A percentile compares a stretch with the other conserved stretches of the same genome.
These are phyloP conservation scores for Ornithorhynchus anatinus DNA, from an alignment of 2,113 vertebrate species.

Conservation along the genomic window DNA sequence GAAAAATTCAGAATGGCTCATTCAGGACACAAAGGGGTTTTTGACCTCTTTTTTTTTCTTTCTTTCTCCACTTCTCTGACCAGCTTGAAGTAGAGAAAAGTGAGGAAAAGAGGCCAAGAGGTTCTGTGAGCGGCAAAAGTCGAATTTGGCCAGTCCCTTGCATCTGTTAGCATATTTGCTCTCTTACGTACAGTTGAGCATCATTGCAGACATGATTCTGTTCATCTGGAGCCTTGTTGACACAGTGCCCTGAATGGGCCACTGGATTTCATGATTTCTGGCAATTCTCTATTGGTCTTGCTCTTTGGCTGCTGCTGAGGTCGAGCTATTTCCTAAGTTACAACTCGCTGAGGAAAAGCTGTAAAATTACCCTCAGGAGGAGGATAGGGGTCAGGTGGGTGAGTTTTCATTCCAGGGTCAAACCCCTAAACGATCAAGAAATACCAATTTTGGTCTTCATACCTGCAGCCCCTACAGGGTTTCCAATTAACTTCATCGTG, in stretches of 20 bases:
- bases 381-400: not conserved
- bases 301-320: not conserved
- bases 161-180: not conserved
- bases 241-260: not conserved
- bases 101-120: too few species aligned
- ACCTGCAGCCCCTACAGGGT: not conserved
- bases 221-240: not conserved
- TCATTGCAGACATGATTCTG: not conserved
- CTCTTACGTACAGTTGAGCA: not conserved
- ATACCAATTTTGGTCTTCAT: not conserved
- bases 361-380: not conserved
- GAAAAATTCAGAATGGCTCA: too few species aligned
- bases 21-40: too few species aligned
- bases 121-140: too few species aligned
- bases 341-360: not conserved
- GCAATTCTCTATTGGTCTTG: not conserved
- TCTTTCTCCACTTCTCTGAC: too few species aligned
- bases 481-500: too few species aligned
- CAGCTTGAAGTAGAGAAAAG: too few species aligned
- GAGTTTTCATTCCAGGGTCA: not conserved
- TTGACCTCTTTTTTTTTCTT: too few species aligned
- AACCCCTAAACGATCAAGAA: not conserved
- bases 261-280: too few species aligned
- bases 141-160: too few species aligned
- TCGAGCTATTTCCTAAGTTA: not conserved